phyloP scores from a whole-genome alignment of 2,797 vertebrate species.

The Allobates femoralis region DNA sequence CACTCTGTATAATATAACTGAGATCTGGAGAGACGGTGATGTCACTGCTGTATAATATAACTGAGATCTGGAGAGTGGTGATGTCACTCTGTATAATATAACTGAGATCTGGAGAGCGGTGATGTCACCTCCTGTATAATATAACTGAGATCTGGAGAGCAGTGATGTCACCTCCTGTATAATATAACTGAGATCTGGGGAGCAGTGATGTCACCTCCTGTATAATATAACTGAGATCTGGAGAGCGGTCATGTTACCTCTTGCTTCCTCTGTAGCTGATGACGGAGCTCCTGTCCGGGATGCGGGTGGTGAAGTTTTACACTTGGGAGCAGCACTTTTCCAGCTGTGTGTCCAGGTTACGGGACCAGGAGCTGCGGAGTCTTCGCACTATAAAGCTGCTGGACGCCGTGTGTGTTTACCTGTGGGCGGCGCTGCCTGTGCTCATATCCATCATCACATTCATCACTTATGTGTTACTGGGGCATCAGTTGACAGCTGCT shows the following conservation, averaged over 20 bases:
- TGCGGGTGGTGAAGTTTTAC: conserved; percentile 95
- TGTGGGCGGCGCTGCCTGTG: conserved; percentile 93
- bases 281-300: conserved; percentile 90
- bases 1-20: neutral
- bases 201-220: neutral
- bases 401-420: conserved; percentile 93
- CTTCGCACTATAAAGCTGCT: conserved; percentile 86
- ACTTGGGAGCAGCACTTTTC: conserved; percentile 89
- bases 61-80: neutral
- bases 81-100: neutral
- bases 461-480: conserved; percentile 88
- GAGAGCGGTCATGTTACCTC: neutral
- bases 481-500: conserved; percentile 90
- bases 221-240: neutral
- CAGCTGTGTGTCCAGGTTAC: conserved; percentile 76
- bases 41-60: neutral
- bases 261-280: conserved; percentile 79
- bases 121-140: conserved; percentile 6
- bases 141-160: neutral
- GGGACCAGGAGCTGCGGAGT: conserved; percentile 82
- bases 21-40: neutral
- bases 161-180: neutral
- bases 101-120: neutral
- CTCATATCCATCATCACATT: conserved; percentile 93
- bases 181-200: neutral